Conservation (phyloP, 1,140 invertebrate species). For the Bombus superbus region DNA sequence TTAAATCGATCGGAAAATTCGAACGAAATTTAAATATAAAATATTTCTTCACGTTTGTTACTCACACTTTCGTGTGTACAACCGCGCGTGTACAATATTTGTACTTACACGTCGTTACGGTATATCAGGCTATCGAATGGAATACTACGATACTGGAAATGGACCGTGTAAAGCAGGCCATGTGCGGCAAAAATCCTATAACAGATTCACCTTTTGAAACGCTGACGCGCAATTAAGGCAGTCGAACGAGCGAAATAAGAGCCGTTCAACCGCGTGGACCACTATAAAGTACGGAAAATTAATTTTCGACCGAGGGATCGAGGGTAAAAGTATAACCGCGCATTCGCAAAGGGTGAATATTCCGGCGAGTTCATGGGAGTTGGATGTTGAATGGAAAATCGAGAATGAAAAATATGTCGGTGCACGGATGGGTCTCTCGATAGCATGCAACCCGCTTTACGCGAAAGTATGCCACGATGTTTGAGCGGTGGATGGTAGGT, state of each 20-base stretch:
- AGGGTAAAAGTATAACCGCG: no score
- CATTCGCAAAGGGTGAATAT: not conserved
- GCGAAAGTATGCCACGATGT: not conserved
- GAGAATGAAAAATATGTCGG: not conserved
- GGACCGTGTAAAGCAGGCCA: not conserved
- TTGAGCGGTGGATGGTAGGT: no score
- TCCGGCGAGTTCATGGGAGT: not conserved
- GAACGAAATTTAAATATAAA: not conserved
- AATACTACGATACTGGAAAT: not conserved
- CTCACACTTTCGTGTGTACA: not conserved
- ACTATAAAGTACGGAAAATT: not conserved
- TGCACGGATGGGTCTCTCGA: not conserved
- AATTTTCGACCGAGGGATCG: not conserved
- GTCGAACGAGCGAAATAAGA: not conserved
- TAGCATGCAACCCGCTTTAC: slow-evolving; percentile 5
- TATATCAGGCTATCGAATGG: not conserved
- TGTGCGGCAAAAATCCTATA: not conserved
- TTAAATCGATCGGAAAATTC: not conserved
- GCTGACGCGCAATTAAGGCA: not conserved
- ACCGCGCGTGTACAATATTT: not conserved
- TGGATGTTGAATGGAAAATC: no score
- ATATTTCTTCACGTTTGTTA: not conserved
- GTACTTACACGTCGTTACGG: not conserved
- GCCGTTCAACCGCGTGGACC: not conserved
- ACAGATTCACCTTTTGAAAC: not conserved